Evolutionary conservation across 2,113 vertebrate genomes (phyloP).

Genomic region (Vicugna pacos): DNA sequence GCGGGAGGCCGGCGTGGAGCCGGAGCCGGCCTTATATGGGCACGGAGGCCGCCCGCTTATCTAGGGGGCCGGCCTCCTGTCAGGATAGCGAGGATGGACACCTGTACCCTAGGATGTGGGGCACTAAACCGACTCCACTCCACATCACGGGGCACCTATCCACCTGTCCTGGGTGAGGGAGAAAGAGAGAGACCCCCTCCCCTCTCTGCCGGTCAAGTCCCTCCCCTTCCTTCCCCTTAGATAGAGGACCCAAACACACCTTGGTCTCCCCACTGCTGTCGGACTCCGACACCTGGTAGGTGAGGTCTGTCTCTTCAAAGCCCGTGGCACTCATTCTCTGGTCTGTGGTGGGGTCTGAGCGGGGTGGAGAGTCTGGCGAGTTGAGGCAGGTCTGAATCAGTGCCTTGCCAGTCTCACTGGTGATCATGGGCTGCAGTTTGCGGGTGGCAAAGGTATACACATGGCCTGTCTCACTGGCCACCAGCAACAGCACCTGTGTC

Average conservation of each 20-base stretch:
- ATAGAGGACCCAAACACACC: slow-evolving; percentile 85
- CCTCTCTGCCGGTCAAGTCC: not conserved
- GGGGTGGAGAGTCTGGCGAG: slow-evolving; percentile 97
- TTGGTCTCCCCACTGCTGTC: slow-evolving; percentile 99
- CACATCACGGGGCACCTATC: not conserved
- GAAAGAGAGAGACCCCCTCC: not conserved
- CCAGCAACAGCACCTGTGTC: slow-evolving; percentile 97
- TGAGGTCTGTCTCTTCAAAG: slow-evolving; percentile 99
- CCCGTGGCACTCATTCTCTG: slow-evolving; percentile 99
- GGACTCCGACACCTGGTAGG: slow-evolving; percentile 98
- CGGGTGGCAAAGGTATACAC: slow-evolving; percentile 99
- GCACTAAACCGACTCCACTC: not conserved
- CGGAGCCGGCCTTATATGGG: slow-evolving; percentile 99
- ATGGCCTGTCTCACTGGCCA: slow-evolving; percentile 98
- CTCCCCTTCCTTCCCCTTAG: slow-evolving; percentile 21
- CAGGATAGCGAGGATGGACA: slow-evolving; percentile 75
- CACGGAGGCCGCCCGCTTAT: slow-evolving; percentile 98
- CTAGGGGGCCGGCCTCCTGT: slow-evolving; percentile 90
- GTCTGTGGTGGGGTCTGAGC: slow-evolving; percentile 97
- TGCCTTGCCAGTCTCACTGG: slow-evolving; percentile 98
- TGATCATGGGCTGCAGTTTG: slow-evolving; percentile 99
- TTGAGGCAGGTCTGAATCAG: slow-evolving; percentile 99
- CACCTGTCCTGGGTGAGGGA: not conserved
- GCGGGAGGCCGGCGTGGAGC: slow-evolving; percentile 92
- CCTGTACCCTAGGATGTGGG: slow-evolving; percentile 69